Evolutionary conservation across 2,113 vertebrate genomes (phyloP).

Genomic region (Sphyrna mokarran): DNA sequence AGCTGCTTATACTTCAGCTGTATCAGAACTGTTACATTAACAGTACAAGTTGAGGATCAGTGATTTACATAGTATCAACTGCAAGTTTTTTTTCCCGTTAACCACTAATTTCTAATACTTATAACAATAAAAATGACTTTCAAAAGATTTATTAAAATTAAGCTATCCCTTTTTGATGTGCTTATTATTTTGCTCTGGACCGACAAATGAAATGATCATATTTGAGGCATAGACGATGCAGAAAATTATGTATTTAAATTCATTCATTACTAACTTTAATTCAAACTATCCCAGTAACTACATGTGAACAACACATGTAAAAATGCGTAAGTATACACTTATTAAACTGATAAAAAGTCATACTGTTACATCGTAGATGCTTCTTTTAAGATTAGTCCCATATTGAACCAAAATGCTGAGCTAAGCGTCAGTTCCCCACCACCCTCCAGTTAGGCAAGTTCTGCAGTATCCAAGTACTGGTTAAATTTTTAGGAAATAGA

Average conservation of each 20-base stretch:
- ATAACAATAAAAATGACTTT: background rate
- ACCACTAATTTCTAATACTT: background rate
- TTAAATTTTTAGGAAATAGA: background rate
- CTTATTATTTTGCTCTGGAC: background rate
- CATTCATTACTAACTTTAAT: background rate
- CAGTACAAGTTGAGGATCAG: background rate
- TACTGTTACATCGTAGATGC: background rate
- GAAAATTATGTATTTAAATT: background rate
- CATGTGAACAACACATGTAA: background rate
- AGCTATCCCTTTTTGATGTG: background rate
- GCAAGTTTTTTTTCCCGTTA: background rate
- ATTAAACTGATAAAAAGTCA: background rate
- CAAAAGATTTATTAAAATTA: background rate
- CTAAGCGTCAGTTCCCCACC: background rate
- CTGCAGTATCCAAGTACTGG: background rate
- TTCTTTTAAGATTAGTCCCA: background rate
- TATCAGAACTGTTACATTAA: background rate
- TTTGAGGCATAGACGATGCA: background rate
- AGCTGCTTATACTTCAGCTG: background rate
- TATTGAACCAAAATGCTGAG: background rate
- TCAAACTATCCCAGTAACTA: background rate
- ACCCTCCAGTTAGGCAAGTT: background rate
- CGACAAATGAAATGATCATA: background rate
- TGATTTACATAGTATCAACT: background rate
- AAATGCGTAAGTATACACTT: background rate